Conservation (phyloP, 2,797 vertebrate genomes). For the Lemur catta region DNA sequence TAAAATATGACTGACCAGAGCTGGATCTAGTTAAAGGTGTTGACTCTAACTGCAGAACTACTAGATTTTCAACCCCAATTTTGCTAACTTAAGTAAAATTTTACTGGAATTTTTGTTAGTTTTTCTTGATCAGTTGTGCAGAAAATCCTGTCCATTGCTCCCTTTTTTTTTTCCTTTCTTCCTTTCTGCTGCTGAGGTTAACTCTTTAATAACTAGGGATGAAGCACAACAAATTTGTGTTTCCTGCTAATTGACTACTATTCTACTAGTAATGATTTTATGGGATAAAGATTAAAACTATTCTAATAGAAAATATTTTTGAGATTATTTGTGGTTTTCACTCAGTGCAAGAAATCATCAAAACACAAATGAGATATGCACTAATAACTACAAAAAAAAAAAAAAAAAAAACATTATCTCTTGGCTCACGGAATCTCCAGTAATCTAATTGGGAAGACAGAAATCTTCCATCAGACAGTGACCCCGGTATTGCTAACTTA, state of each 20-base stretch:
- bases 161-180: background rate
- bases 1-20: background rate
- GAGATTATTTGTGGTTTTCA: background rate
- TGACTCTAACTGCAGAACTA: background rate
- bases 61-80: background rate
- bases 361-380: background rate
- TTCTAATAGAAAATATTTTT: background rate
- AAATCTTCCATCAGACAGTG: background rate
- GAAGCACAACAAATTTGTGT: background rate
- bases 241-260: background rate
- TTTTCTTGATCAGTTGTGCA: background rate
- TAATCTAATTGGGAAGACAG: background rate
- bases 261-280: background rate
- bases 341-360: background rate
- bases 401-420: background rate
- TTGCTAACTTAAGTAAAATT: background rate
- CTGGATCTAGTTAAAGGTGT: background rate
- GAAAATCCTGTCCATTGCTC: background rate
- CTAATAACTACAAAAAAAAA: background rate
- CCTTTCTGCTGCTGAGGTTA: background rate
- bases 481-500: background rate
- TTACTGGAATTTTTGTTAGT: background rate
- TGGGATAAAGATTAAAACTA: background rate
- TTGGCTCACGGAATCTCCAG: background rate
- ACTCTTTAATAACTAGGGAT: background rate